A percentile compares a stretch with the other conserved stretches of the same genome.
phyloP scores from a whole-genome alignment of 2,888 invertebrate species.

The Hirtodrosophila trivittata region DNA sequence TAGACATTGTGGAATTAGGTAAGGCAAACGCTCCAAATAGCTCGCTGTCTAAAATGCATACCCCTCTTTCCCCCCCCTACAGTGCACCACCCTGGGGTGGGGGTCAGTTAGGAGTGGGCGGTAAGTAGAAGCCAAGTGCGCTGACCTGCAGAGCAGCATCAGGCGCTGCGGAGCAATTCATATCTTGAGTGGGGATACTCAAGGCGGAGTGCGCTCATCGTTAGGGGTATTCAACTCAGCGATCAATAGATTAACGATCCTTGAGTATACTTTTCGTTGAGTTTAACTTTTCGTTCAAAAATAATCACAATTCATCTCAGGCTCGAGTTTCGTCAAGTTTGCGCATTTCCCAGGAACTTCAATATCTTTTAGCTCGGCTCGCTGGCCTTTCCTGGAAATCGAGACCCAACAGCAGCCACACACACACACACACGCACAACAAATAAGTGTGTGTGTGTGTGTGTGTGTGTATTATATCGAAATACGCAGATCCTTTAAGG shows the following conservation, averaged over 20 bases:
- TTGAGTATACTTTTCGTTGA: too few species aligned
- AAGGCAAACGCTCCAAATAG: constrained; percentile 57
- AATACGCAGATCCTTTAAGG: constrained; percentile 25
- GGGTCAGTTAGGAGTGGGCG: constrained; percentile 4
- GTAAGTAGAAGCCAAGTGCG: constrained; percentile 35
- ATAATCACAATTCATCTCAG: too few species aligned
- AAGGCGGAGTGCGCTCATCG: too few species aligned
- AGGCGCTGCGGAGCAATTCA: constrained; percentile 21
- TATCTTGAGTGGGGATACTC: constrained; percentile 32
- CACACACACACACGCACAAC: not conserved
- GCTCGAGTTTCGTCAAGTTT: too few species aligned
- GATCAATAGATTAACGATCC: too few species aligned
- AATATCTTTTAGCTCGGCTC: not conserved
- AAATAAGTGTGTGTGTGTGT: not conserved
- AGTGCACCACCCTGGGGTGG: too few species aligned
- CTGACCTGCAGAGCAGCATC: constrained; percentile 54
- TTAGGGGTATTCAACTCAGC: too few species aligned
- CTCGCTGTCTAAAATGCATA: constrained; percentile 61
- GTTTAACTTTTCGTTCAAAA: too few species aligned
- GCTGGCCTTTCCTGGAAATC: not conserved
- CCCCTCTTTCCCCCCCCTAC: too few species aligned
- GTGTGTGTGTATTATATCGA: not conserved
- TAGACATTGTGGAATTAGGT: constrained; percentile 69
- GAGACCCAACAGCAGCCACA: not conserved
- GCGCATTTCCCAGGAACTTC: not conserved